These are phyloP conservation scores for Drosophila subpulchrella DNA, from an alignment of 1,140 invertebrate species.

Conservation along the genomic window DNA sequence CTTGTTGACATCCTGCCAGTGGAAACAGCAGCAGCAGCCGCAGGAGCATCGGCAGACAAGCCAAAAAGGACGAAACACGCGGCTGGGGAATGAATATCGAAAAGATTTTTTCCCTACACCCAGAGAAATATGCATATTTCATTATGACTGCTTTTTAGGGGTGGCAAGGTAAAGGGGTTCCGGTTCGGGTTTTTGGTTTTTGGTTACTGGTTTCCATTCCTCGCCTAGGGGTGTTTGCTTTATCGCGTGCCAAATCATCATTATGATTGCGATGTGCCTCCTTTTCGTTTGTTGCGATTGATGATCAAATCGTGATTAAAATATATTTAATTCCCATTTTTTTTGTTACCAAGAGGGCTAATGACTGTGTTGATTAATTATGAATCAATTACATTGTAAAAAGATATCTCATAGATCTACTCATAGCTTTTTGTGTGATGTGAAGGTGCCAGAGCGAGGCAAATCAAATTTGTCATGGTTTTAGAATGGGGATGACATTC, in stretches of 20 bases:
- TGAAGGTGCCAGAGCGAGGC: conserved; percentile 31
- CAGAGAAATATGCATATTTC: conserved; percentile 64
- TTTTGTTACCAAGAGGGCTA: conserved; percentile 51
- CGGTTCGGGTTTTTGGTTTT: conserved; percentile 23
- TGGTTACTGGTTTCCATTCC: conserved; percentile 29
- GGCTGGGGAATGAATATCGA: conserved; percentile 12
- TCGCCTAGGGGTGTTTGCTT: conserved; percentile 57
- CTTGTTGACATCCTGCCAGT: conserved; percentile 59
- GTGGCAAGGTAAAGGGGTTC: conserved; percentile 31
- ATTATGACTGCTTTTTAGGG: conserved; percentile 63
- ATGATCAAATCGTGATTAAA: conserved; percentile 83
- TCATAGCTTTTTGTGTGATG: conserved; percentile 12
- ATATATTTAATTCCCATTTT: conserved; percentile 64
- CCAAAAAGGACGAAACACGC: conserved; percentile 37
- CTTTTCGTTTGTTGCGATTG: conserved; percentile 48
- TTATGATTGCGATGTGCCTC: conserved; percentile 67
- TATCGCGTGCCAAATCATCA: conserved; percentile 84
- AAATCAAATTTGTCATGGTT: conserved; percentile 65
- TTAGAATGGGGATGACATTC: conserved; percentile 13
- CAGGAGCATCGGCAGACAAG: conserved; percentile 38
- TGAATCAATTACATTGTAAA: conserved; percentile 81
- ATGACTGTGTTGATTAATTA: conserved; percentile 80
- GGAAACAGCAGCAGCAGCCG: conserved; percentile 20
- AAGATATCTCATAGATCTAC: conserved; percentile 26
- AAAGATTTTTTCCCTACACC: conserved; percentile 32